Evolutionary conservation across 2,113 vertebrate species (phyloP).

Genomic region (Archilochus colubris): DNA sequence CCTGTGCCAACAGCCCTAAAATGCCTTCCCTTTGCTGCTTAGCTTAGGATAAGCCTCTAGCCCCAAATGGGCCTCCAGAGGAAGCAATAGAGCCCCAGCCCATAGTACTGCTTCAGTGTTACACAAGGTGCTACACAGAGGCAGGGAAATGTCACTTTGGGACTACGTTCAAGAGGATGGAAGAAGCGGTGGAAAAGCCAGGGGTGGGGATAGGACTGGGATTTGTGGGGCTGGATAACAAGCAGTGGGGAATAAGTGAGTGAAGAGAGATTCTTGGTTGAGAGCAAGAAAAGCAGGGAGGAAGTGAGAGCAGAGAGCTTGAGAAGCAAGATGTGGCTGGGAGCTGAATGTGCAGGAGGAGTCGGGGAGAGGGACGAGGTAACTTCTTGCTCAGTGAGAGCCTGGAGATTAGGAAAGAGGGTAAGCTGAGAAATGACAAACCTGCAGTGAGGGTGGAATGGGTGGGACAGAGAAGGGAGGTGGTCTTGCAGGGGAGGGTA

Average conservation of each 20-base stretch:
- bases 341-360: neutral
- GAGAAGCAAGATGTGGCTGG: neutral
- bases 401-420: neutral
- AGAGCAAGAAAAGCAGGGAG: neutral
- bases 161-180: neutral
- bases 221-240: neutral
- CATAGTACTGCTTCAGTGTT: neutral
- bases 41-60: neutral
- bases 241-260: neutral
- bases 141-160: neutral
- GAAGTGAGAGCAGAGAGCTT: neutral
- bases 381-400: neutral
- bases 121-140: neutral
- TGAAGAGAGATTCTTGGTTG: neutral
- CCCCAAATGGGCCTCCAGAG: neutral
- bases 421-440: fast-evolving
- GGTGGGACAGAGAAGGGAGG: neutral
- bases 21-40: neutral
- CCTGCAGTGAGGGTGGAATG: fast-evolving
- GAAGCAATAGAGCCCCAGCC: neutral
- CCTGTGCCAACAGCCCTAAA: neutral
- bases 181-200: neutral
- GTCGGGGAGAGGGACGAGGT: neutral
- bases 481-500: fast-evolving
- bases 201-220: fast-evolving